phyloP scores from a whole-genome alignment of 2,888 invertebrate genomes.

The Incurvaria masculella region DNA sequence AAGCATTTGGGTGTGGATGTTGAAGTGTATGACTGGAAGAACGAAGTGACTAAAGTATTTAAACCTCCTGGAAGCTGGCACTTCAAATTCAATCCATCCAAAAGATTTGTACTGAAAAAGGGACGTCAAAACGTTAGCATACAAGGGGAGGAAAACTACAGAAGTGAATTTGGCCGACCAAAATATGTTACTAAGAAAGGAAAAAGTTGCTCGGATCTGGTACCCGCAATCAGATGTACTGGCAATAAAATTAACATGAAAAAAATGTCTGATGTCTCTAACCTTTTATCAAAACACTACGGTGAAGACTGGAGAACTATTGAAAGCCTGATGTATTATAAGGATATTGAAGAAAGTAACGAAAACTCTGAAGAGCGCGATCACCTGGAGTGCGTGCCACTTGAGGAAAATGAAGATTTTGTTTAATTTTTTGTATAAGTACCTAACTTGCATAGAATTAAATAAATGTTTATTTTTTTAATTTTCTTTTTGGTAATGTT shows the following conservation, averaged over 20 bases:
- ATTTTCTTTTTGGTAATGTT: too few relatives aligned
- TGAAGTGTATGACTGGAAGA: conserved; percentile 4
- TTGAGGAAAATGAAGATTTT: conserved; percentile 1
- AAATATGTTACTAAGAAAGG: background rate
- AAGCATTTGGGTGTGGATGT: conserved; percentile 2
- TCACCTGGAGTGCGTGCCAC: background rate
- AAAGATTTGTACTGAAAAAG: conserved; percentile 5
- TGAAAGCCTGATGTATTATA: background rate
- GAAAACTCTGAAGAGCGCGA: background rate
- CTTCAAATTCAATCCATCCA: conserved; percentile 4
- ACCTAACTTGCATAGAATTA: too few relatives aligned
- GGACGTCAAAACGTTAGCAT: too few relatives aligned
- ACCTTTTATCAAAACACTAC: conserved; percentile 3
- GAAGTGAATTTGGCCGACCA: background rate
- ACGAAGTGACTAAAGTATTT: conserved; percentile 3
- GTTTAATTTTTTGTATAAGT: too few relatives aligned
- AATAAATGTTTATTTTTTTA: too few relatives aligned
- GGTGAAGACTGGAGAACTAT: conserved; percentile 6
- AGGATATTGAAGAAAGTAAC: background rate
- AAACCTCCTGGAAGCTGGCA: conserved; percentile 8
- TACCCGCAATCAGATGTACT: background rate
- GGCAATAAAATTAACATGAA: conserved; percentile 3
- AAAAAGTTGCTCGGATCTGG: conserved; percentile 5
- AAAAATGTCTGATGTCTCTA: conserved; percentile 6
- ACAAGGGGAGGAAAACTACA: too few relatives aligned